Evolutionary conservation across 2,113 vertebrate species (phyloP), one percentile per base, ranked within the genome.

Genomic region (Protomyctophum bolini): DNA sequence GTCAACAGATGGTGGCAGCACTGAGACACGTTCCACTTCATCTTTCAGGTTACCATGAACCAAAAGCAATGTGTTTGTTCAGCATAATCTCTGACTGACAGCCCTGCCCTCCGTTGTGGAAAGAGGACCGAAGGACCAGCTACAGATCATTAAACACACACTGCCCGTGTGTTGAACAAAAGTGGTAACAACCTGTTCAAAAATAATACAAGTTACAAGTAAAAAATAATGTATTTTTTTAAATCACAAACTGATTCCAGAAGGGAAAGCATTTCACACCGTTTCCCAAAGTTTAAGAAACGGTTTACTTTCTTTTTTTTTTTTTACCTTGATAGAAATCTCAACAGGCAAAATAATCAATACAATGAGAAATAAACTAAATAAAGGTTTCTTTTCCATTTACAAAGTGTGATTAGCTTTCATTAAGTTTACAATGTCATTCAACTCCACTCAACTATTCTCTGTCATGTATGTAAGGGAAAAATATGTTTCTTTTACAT

Each of bases 271-370:
- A 46, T 66, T 72, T 73, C 72, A 84, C 76, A 80, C 81, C 78
- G 73, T 83, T 66, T 73, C 66, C 70, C 72, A 86, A 85, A 86
- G 75, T 71, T 83, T 33, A 46, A 71, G 69, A 70, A 59, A 77
- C 3, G 3, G 33, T 41, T 41, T 41, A 41, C 33, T 6, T 41
- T 41, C 33, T 41, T 41, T 41, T 41, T 47, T 71, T 66, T 29
- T 28, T 66, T 68, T 63, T 41, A 45, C 10, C 62, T 11, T 29
- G 45, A 66, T 63, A n/a, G 28, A 72, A 89, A 90, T 90, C 89
- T 91, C 86, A 84, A 85, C 28, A 63, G 82, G 87, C 83, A 81
- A 83, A 72, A 14, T 4, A 5, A 73, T 9, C 5, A 33, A 69
- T 73, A 63, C 71, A 83, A 86, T 10, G 0, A 55, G 33, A 63